Percentiles rank a stretch among this genome's conserved stretches.
Evolutionary conservation across 2,113 vertebrate species (phyloP).

Genomic region (Hystrix cristata): DNA sequence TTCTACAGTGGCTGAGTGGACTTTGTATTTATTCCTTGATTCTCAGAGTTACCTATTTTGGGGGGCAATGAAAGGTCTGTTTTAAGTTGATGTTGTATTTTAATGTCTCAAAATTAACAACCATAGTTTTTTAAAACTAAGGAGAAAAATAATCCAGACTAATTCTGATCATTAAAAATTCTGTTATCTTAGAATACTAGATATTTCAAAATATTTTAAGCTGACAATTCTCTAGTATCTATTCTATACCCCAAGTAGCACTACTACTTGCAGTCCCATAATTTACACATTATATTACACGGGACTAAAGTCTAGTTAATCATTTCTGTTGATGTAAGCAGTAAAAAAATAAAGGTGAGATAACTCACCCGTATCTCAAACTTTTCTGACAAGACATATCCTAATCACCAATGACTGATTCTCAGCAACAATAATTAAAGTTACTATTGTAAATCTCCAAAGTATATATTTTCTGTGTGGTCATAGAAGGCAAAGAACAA

Average conservation of each 20-base stretch:
- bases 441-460: background rate
- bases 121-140: background rate
- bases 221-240: background rate
- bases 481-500: background rate
- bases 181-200: background rate
- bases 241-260: background rate
- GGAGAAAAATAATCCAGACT: background rate
- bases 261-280: background rate
- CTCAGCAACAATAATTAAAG: background rate
- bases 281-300: background rate
- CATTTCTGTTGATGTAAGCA: background rate
- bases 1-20: constrained; percentile 80
- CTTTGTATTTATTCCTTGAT: constrained; percentile 82
- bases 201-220: constrained; percentile 33
- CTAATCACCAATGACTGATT: background rate
- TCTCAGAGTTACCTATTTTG: constrained; percentile 27
- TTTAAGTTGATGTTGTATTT: constrained; percentile 4
- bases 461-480: background rate
- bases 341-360: background rate
- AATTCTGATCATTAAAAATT: background rate
- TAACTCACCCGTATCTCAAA: background rate
- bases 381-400: background rate
- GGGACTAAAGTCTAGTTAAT: background rate
- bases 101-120: background rate
- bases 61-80: background rate